Evolutionary conservation across 1,140 invertebrate genomes (phyloP).

Genomic region (Lepidurus couesii): DNA sequence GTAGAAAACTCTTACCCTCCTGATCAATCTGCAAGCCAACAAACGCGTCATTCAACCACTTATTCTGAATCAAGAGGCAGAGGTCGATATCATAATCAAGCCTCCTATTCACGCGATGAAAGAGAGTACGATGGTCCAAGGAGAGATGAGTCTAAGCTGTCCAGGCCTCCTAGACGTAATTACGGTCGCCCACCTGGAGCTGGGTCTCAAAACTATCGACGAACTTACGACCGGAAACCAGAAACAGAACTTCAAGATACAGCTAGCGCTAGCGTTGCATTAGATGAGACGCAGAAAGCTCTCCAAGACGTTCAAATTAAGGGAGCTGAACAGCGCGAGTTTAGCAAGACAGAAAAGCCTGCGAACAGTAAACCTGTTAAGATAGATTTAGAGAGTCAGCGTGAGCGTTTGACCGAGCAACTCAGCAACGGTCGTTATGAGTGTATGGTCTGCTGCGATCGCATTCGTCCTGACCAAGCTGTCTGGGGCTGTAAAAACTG

Average conservation of each 20-base stretch:
- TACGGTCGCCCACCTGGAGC: not conserved
- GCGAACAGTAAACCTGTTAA: not conserved
- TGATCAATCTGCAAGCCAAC: not conserved
- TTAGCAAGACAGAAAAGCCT: too few relatives aligned
- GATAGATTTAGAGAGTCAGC: conserved; percentile 55
- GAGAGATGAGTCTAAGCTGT: not conserved
- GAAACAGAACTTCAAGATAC: too few relatives aligned
- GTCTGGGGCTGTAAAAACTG: conserved; percentile 88
- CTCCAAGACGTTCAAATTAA: too few relatives aligned
- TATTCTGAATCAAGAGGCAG: not conserved
- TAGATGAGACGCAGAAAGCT: too few relatives aligned
- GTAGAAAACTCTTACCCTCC: not conserved
- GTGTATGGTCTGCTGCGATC: conserved; percentile 88
- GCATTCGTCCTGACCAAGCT: conserved; percentile 65
- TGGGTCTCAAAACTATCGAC: not conserved
- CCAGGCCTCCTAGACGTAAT: not conserved
- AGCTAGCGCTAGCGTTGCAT: too few relatives aligned
- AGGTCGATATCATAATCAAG: not conserved
- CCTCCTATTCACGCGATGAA: not conserved
- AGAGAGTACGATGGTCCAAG: not conserved
- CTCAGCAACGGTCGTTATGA: conserved; percentile 70
- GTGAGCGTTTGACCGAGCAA: conserved; percentile 73
- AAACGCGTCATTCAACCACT: not conserved
- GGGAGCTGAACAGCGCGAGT: too few relatives aligned
- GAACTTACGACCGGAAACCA: not conserved